A percentile compares a stretch with the other conserved stretches of the same genome.
Conservation (phyloP, 2,888 invertebrate genomes). For the Petrolisthes manimaculis region DNA sequence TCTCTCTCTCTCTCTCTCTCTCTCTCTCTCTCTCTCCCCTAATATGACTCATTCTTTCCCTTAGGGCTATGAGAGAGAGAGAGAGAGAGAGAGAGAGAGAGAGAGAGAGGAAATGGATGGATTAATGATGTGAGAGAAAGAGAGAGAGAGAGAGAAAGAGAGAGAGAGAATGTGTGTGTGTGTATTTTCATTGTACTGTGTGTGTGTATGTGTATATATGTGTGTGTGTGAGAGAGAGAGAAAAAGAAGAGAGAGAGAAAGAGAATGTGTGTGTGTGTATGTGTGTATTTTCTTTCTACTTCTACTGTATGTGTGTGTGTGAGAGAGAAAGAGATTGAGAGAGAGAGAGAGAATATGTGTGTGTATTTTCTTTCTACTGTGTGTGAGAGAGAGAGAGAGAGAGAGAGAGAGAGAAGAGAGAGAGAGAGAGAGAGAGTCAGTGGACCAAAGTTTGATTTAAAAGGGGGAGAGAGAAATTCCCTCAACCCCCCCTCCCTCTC, state of each 20-base stretch:
- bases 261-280: neutral
- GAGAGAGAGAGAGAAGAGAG: conserved; percentile 1
- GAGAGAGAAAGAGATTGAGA: no score
- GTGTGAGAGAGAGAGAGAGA: conserved; percentile 6
- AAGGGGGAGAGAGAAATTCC: neutral
- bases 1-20: no score
- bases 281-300: no score
- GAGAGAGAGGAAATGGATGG: neutral
- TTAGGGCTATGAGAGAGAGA: neutral
- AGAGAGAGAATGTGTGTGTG: neutral
- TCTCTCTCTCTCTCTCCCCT: no score
- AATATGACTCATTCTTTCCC: no score
- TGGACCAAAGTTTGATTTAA: neutral
- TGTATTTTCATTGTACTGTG: neutral
- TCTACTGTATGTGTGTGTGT: no score
- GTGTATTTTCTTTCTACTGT: neutral
- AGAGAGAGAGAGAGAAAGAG: neutral
- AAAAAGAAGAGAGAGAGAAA: neutral
- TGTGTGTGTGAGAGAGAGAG: neutral
- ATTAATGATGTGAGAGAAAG: neutral
- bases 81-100: neutral
- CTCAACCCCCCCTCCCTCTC: neutral
- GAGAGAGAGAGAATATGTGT: no score
- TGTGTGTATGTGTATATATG: neutral
- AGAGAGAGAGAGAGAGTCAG: neutral